Base-by-base conservation (phyloP, 92 coral and sea anemone species). In the Ricordea florida region DNA sequence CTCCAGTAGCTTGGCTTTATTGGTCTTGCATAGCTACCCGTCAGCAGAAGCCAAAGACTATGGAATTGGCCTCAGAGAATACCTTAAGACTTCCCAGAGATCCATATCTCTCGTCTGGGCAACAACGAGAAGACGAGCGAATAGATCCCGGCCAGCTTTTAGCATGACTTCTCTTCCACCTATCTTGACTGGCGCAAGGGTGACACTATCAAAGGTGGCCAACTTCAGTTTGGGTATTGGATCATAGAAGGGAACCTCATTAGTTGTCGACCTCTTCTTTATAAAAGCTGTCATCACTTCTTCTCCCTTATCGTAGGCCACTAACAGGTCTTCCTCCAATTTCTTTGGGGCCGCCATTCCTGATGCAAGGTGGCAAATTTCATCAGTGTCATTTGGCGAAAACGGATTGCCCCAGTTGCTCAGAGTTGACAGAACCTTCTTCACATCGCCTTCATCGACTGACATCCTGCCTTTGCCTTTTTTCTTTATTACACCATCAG, bases 11-110 rank as follows among this genome's bases (percentile, higher is more conserved):
- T 88, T 83, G 34, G 86, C 77, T 89, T 83, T 77, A 16, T 23
- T 81, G 23, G 86, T 83, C 76, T 87, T 87, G 62, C 83, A 67
- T 33, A 88, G 93, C 7, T 80, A 69, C 42, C 93, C 89, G 49
- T 88, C 93, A 28, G 52, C 51, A 14, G 89, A 64, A 48, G 84
- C 80, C 58, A 88, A 60, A 16, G 84, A 88, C 90, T 74, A 84
- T 3, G 89, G 89, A 47, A 83, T 44, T 25, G 90, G 84, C 49
- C 87, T 79, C 9, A 83, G 90, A 24, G 79, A 83, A 37, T 76
- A 64, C 42, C 64, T 63, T 32, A 81, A 66, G 24, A 80, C 72
- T 20, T 86, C 80, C n/a, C 64, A 52, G 10, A 80, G 71, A 62
- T 87, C 85, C 66, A 48, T 81, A 1, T 82, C 75, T 70, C 82